phyloP scores from a whole-genome alignment of 2,797 vertebrate species.

The Ciconia nigra region DNA sequence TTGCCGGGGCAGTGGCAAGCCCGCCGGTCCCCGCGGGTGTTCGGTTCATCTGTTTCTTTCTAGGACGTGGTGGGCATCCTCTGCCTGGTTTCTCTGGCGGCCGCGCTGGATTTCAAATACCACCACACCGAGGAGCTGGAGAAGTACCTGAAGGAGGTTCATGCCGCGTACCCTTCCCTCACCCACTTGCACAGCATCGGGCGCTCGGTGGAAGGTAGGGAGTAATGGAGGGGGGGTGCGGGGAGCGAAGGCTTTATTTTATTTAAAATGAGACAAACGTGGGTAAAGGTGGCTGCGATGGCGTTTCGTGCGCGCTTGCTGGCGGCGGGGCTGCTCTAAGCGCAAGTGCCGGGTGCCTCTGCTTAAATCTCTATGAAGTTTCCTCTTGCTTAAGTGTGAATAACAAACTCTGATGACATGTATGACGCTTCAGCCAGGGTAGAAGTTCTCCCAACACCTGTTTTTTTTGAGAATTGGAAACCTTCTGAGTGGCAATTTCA shows the following conservation, averaged over 20 bases:
- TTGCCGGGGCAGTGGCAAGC: too few relatives aligned
- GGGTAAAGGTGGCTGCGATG: background rate
- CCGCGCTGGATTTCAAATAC: conserved; percentile 73
- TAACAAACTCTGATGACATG: background rate
- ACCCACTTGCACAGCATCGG: conserved; percentile 77
- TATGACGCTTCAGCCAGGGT: background rate
- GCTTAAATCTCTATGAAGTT: background rate
- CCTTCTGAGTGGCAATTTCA: background rate
- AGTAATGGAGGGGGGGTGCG: accelerated
- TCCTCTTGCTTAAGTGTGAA: background rate
- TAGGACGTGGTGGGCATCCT: conserved; percentile 50
- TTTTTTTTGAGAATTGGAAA: background rate
- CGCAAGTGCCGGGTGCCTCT: background rate
- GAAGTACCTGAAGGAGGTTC: conserved; percentile 64
- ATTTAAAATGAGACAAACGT: accelerated
- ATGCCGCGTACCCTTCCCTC: conserved; percentile 46
- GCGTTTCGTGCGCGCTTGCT: background rate
- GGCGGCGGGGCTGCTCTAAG: background rate
- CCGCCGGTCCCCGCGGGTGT: too few relatives aligned
- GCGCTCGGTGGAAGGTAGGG: conserved; percentile 75
- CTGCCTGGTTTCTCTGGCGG: conserved; percentile 17
- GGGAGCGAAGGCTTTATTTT: background rate
- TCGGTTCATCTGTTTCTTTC: background rate
- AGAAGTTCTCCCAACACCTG: background rate
- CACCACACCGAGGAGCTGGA: conserved; percentile 68